These are phyloP conservation scores for Cirrhinus molitorella DNA, from an alignment of 2,797 vertebrate species.

Conservation along the genomic window DNA sequence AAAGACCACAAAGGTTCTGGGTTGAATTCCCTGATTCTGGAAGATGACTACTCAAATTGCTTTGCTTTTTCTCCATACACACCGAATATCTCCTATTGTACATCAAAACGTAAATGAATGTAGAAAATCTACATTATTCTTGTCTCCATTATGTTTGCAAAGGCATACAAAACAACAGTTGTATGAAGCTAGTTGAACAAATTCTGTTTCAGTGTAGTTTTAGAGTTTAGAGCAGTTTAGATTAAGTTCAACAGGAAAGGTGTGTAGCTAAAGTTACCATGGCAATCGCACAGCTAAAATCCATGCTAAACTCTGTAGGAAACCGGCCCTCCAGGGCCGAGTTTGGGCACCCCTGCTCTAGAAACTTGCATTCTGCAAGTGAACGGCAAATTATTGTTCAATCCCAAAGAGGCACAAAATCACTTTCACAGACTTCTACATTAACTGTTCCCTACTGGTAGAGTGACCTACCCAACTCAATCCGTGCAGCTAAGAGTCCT, in stretches of 20 bases:
- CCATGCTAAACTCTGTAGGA: too few relatives aligned
- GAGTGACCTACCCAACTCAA: too few relatives aligned
- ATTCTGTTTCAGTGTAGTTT: neutral
- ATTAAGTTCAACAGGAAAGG: neutral
- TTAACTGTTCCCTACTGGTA: too few relatives aligned
- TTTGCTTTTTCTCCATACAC: constrained; percentile 51
- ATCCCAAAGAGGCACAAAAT: too few relatives aligned
- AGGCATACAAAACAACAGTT: neutral
- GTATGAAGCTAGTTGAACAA: neutral
- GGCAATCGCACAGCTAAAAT: too few relatives aligned
- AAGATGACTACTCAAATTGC: constrained; percentile 40
- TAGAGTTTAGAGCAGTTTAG: neutral
- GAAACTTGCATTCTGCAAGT: too few relatives aligned
- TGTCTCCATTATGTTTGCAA: neutral
- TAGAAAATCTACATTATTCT: neutral
- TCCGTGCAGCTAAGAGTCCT: too few relatives aligned
- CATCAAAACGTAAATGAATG: neutral
- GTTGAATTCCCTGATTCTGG: constrained; percentile 49
- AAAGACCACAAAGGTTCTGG: constrained; percentile 31
- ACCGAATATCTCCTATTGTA: constrained; percentile 49
- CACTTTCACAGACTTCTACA: too few relatives aligned
- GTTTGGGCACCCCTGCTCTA: too few relatives aligned
- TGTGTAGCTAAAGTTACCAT: too few relatives aligned
- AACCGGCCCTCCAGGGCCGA: too few relatives aligned
- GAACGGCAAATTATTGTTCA: too few relatives aligned